phyloP scores from a whole-genome alignment of 2,888 invertebrate genomes.

The Acleris laterana region DNA sequence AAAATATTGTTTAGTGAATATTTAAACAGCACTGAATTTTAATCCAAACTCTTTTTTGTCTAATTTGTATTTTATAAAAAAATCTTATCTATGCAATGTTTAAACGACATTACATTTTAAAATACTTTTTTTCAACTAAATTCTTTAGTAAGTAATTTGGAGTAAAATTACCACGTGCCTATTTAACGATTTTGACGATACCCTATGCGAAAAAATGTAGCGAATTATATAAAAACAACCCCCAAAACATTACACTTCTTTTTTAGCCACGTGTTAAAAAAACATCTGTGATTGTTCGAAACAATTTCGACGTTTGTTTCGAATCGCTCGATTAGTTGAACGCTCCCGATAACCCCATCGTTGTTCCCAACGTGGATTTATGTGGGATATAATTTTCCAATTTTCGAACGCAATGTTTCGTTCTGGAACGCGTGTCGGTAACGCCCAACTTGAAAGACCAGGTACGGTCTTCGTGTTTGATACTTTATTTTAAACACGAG shows the following conservation, averaged over 20 bases:
- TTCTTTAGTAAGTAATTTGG: too few relatives aligned
- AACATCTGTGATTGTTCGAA: not conserved
- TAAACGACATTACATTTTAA: too few relatives aligned
- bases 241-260: not conserved
- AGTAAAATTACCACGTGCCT: too few relatives aligned
- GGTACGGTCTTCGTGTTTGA: conserved; percentile 44
- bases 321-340: conserved; percentile 28
- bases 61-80: too few relatives aligned
- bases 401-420: conserved; percentile 73
- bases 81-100: too few relatives aligned
- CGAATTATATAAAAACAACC: too few relatives aligned
- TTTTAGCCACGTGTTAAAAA: not conserved
- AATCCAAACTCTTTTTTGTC: too few relatives aligned
- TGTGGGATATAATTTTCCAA: conserved; percentile 73
- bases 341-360: conserved; percentile 28
- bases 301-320: conserved; percentile 14
- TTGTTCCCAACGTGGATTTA: conserved; percentile 62
- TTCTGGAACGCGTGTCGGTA: conserved; percentile 33
- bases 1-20: too few relatives aligned
- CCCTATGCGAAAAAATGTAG: too few relatives aligned
- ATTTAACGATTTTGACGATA: too few relatives aligned
- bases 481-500: conserved; percentile 1
- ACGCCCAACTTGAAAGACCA: conserved; percentile 38
- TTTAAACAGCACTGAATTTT: too few relatives aligned
- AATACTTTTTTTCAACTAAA: too few relatives aligned